These are phyloP conservation scores for Zaprionus kolodkinae DNA, from an alignment of 1,140 invertebrate genomes.

Conservation along the genomic window DNA sequence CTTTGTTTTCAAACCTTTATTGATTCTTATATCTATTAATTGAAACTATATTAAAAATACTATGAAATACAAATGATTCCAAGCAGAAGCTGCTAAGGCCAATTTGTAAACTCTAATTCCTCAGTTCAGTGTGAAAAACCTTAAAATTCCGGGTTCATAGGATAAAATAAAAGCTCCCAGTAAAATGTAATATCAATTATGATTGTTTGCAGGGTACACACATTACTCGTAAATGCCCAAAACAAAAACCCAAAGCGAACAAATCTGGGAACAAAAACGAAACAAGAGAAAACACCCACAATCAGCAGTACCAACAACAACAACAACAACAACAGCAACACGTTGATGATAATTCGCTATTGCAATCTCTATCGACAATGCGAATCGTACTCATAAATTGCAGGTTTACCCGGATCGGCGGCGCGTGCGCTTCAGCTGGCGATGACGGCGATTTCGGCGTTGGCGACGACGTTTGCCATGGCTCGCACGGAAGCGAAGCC, in stretches of 20 bases:
- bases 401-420: constrained; percentile 42
- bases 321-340: not conserved
- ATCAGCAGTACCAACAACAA: constrained; percentile 8
- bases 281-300: constrained; percentile 42
- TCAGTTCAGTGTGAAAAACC: not conserved
- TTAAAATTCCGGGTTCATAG: not conserved
- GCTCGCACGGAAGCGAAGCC: constrained; percentile 64
- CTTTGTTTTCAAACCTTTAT: not conserved
- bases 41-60: not conserved
- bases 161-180: not conserved
- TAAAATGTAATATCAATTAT: not conserved
- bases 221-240: not conserved
- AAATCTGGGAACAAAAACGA: constrained; percentile 33
- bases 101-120: too few relatives aligned
- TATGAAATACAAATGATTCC: not conserved
- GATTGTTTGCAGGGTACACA: constrained; percentile 14
- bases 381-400: constrained; percentile 54
- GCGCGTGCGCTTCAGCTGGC: constrained; percentile 11
- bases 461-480: constrained; percentile 11
- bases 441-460: constrained; percentile 9
- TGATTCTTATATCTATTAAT: not conserved
- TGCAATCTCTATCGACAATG: constrained; percentile 20
- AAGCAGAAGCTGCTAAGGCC: not conserved
- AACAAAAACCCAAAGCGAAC: not conserved
- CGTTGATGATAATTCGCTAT: constrained; percentile 15